phyloP scores from a whole-genome alignment of 1,140 invertebrate species.

The Andricus grossulariae region DNA sequence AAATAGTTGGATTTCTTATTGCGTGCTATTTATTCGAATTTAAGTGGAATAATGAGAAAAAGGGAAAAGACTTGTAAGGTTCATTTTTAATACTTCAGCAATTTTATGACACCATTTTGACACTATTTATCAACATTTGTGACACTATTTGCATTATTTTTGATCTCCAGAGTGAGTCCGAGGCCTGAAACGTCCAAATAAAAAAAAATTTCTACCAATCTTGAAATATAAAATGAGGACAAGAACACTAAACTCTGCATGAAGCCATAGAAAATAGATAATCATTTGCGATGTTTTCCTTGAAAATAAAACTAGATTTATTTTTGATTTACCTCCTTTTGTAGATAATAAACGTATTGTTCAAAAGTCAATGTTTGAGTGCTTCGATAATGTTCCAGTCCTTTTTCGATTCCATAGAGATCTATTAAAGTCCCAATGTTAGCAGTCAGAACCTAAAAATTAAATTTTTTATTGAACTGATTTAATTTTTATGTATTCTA shows the following conservation, averaged over 20 bases:
- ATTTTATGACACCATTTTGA: too few relatives aligned
- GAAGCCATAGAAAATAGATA: neutral
- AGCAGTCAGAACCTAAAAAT: slow-evolving; percentile 82
- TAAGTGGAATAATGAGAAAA: too few relatives aligned
- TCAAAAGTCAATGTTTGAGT: slow-evolving; percentile 82
- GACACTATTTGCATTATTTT: too few relatives aligned
- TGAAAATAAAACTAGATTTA: neutral
- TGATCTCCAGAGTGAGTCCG: too few relatives aligned
- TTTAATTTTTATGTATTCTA: too few relatives aligned
- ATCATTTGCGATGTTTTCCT: neutral
- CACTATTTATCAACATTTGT: too few relatives aligned
- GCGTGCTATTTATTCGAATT: too few relatives aligned
- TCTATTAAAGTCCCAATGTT: slow-evolving; percentile 84
- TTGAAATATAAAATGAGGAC: neutral
- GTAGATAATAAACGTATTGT: slow-evolving; percentile 85
- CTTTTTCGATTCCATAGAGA: slow-evolving; percentile 85
- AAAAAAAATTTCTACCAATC: neutral
- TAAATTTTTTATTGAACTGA: slow-evolving; percentile 34
- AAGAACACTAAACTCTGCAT: neutral
- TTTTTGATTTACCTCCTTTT: slow-evolving; percentile 79
- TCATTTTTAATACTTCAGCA: too few relatives aligned
- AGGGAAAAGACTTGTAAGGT: too few relatives aligned
- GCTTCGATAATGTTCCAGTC: slow-evolving; percentile 84
- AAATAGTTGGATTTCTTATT: too few relatives aligned
- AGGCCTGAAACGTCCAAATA: too few relatives aligned